A percentile compares a stretch with the other conserved stretches of the same genome.
Evolutionary conservation across 2,888 invertebrate species (phyloP).

Genomic region (Folsomia candida): DNA sequence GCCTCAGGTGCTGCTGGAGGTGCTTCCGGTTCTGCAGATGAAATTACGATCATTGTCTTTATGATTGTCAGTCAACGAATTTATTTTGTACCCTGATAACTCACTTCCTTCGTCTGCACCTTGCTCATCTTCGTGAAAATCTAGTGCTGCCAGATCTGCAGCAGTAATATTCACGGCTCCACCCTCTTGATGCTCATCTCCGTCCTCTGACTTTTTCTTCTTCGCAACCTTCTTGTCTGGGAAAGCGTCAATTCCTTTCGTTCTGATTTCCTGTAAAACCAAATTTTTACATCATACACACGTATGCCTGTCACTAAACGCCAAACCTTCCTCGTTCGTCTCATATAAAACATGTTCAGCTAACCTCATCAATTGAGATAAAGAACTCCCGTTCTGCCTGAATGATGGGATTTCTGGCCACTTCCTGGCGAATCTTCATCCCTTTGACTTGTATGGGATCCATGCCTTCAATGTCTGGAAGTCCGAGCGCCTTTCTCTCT

Average conservation of each 20-base stretch:
- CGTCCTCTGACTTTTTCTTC: background rate
- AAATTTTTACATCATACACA: background rate
- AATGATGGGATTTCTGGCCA: background rate
- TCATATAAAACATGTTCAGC: background rate
- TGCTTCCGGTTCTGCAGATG: background rate
- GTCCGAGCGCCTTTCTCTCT: background rate
- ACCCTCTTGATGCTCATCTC: background rate
- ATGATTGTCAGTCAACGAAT: background rate
- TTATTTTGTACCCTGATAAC: background rate
- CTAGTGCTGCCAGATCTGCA: background rate
- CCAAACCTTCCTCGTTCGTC: no score
- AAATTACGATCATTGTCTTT: no score
- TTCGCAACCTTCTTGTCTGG: background rate
- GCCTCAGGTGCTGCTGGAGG: background rate
- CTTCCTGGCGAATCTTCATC: constrained; percentile 7
- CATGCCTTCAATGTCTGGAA: background rate
- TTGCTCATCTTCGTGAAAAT: background rate
- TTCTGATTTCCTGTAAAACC: background rate
- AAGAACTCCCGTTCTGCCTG: constrained; percentile 9
- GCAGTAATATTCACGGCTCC: background rate
- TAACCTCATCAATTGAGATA: background rate
- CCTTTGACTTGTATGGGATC: background rate
- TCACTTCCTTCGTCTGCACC: no score
- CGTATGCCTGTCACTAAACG: no score
- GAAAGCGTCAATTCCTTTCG: constrained; percentile 5